Percentiles rank a stretch among this genome's conserved stretches.
Evolutionary conservation across 2,113 vertebrate species (phyloP).

Genomic region (Pygoscelis antarcticus): DNA sequence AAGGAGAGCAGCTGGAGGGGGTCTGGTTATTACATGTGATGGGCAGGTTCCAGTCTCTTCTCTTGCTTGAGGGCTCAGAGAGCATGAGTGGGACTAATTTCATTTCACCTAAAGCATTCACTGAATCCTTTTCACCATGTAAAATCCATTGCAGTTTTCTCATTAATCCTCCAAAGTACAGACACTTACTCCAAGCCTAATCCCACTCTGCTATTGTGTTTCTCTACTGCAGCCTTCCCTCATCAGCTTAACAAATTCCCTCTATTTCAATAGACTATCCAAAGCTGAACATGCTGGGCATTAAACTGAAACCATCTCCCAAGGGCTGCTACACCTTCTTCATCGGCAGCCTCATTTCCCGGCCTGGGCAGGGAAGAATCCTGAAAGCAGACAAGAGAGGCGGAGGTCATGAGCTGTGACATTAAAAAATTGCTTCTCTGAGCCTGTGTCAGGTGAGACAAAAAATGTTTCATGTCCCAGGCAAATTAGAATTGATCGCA

Average conservation of each 20-base stretch:
- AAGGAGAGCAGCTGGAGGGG: not conserved
- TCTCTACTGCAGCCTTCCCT: conserved; percentile 60
- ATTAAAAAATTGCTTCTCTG: conserved; percentile 45
- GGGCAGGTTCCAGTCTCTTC: conserved; percentile 21
- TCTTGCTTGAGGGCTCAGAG: conserved; percentile 3
- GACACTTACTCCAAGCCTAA: conserved; percentile 70
- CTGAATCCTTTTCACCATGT: conserved; percentile 66
- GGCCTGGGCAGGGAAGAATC: not conserved
- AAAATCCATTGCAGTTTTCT: conserved; percentile 70
- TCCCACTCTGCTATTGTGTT: conserved; percentile 69
- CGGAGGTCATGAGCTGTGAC: conserved; percentile 42
- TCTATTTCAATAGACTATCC: conserved; percentile 48
- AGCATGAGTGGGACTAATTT: conserved; percentile 57
- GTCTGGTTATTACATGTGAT: conserved; percentile 5
- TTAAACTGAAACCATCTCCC: conserved; percentile 42
- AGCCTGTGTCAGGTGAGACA: conserved; percentile 37
- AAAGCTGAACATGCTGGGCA: conserved; percentile 47
- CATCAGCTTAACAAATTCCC: conserved; percentile 71
- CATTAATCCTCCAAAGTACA: conserved; percentile 71
- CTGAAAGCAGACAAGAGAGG: not conserved
- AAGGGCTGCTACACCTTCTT: conserved; percentile 11
- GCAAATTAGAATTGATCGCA: conserved; percentile 58
- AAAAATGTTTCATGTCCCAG: not conserved
- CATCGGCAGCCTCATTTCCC: not conserved
- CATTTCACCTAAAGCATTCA: conserved; percentile 63